phyloP scores from a whole-genome alignment of 2,113 vertebrate genomes.

The Otus sunia region DNA sequence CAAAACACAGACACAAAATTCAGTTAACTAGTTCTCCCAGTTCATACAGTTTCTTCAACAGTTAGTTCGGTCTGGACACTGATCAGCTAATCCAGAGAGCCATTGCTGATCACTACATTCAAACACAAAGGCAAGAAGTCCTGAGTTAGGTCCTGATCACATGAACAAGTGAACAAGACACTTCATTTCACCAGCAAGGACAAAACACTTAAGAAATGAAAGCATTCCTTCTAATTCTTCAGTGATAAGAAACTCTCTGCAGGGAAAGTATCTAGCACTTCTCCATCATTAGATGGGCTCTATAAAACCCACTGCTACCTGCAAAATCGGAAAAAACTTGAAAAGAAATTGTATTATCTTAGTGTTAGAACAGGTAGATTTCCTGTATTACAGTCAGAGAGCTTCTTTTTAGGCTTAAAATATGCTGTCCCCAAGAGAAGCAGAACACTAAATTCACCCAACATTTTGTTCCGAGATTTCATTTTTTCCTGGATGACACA shows the following conservation, averaged over 20 bases:
- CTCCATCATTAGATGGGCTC: neutral
- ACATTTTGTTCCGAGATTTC: neutral
- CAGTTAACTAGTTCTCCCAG: neutral
- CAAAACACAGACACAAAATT: neutral
- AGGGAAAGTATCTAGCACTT: neutral
- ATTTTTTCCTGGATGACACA: neutral
- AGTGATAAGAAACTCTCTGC: neutral
- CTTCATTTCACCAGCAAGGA: neutral
- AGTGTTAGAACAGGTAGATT: neutral
- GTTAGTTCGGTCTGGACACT: neutral
- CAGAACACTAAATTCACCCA: neutral
- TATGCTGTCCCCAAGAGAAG: neutral
- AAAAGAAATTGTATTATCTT: neutral
- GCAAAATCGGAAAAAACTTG: neutral
- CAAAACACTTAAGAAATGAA: neutral
- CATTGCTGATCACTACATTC: neutral
- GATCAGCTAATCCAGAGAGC: neutral
- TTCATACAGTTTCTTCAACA: neutral
- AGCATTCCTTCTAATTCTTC: neutral
- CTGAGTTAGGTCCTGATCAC: neutral
- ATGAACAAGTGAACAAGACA: neutral
- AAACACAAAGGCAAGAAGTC: neutral
- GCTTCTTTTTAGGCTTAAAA: neutral
- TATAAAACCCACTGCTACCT: neutral
- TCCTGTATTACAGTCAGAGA: neutral